Base-by-base conservation (phyloP, 2,888 invertebrate genomes). In the Argyra leucocephala region DNA sequence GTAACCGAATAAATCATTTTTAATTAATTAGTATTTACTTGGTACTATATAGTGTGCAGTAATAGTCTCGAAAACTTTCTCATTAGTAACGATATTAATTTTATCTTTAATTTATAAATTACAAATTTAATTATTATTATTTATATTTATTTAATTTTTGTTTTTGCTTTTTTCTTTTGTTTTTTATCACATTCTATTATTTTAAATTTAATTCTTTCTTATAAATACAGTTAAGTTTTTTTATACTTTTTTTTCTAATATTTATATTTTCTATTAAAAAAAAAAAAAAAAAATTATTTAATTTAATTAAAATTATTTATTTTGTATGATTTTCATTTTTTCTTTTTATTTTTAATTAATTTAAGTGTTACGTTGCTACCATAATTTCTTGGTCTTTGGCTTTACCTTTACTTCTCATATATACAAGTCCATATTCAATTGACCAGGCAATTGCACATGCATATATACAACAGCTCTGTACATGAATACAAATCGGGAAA, bases 391-490 rank as follows among this genome's bases (percentile, higher is more conserved):
- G 48, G 18, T 48, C 48, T 48, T 48, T 48, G 48, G 48, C 48
- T 48, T 48, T 48, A 18, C 48, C 48, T 65, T 73, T 74, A 1
- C 71, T 68, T 15, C 72, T 72, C 0, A 75, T 62, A 64, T 71
- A 78, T 64, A 73, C 71, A n/a, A 75, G 67, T 58, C 75, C 67
- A 65, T 78, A 78, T 73, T 89, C 89, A 22, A 87, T 81, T 67
- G 83, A 81, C 89, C 89, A 89, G 1, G 88, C 88, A 6, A 86
- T 67, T 7, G 84, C 84, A 72, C 89, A 89, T 0, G 86, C 78
- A 81, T 86, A 81, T 62, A 89, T 88, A 67, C 88, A 82, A 7
- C 86, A 82, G 67, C 88, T 87, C 74, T 89, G 88, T 5, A 88
- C 84, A 78, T 89, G 88, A 67, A 89, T 86, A 74, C 88, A 88